These are phyloP conservation scores for Lepilemur ruficaudatus DNA, from an alignment of 2,797 vertebrate species.

Conservation along the genomic window DNA sequence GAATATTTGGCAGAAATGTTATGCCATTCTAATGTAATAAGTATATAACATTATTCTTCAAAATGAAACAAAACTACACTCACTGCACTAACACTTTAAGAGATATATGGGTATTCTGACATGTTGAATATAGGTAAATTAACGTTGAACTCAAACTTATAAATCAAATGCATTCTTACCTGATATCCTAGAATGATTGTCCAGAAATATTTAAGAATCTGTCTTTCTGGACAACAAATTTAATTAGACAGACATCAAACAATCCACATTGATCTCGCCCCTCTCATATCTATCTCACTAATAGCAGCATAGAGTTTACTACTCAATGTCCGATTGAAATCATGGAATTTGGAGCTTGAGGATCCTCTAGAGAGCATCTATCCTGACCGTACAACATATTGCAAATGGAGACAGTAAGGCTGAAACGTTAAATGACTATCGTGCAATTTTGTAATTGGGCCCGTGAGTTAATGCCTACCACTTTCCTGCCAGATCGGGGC, in stretches of 20 bases:
- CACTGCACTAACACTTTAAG: background rate
- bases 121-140: constrained; percentile 13
- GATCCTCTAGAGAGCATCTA: background rate
- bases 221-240: background rate
- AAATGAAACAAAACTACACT: background rate
- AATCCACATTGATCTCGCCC: background rate
- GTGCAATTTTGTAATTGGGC: background rate
- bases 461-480: background rate
- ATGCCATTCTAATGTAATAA: background rate
- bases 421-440: background rate
- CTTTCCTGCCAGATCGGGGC: background rate
- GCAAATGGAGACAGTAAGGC: background rate
- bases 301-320: background rate
- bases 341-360: background rate
- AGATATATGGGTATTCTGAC: background rate
- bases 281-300: background rate
- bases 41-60: background rate
- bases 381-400: background rate
- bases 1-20: background rate
- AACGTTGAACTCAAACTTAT: background rate
- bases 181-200: background rate
- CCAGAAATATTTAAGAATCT: background rate
- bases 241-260: constrained; percentile 7
- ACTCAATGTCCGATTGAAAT: background rate
- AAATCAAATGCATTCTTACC: background rate